Evolutionary conservation across 2,113 vertebrate genomes (phyloP).

Genomic region (Felis chaus): DNA sequence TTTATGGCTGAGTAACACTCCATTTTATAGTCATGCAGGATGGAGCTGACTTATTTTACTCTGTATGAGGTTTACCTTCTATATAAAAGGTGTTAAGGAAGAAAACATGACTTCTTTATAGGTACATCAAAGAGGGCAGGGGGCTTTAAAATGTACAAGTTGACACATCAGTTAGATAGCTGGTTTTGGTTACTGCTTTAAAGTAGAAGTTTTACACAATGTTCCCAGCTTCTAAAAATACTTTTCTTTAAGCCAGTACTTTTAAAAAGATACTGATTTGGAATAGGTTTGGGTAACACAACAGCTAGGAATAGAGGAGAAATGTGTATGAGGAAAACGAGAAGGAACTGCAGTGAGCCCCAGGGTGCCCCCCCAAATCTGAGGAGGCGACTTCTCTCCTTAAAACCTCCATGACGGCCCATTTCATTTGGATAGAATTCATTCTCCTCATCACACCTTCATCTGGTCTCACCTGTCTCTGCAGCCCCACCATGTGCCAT

Average conservation of each 20-base stretch:
- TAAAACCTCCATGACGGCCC: not conserved
- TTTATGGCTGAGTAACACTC: not conserved
- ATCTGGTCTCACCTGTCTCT: not conserved
- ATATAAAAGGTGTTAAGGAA: not conserved
- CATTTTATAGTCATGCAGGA: not conserved
- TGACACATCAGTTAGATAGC: not conserved
- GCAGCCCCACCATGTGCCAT: accelerated
- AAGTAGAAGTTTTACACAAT: not conserved
- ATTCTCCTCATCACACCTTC: not conserved
- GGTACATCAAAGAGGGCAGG: not conserved
- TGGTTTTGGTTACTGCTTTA: not conserved
- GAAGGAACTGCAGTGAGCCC: not conserved
- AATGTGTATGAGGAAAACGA: not conserved
- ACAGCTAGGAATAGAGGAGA: not conserved
- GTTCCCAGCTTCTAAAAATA: not conserved
- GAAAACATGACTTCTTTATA: not conserved
- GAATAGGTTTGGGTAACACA: not conserved
- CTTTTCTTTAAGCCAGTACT: not conserved
- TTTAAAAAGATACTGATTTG: not conserved
- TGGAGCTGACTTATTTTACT: not conserved
- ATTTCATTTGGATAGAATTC: not conserved
- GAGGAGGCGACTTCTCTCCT: not conserved
- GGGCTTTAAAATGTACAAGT: not conserved
- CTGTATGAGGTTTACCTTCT: not conserved
- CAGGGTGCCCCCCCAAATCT: not conserved